Evolutionary conservation across 2,797 vertebrate species (phyloP).

Genomic region (Phrynocephalus guinanensis): DNA sequence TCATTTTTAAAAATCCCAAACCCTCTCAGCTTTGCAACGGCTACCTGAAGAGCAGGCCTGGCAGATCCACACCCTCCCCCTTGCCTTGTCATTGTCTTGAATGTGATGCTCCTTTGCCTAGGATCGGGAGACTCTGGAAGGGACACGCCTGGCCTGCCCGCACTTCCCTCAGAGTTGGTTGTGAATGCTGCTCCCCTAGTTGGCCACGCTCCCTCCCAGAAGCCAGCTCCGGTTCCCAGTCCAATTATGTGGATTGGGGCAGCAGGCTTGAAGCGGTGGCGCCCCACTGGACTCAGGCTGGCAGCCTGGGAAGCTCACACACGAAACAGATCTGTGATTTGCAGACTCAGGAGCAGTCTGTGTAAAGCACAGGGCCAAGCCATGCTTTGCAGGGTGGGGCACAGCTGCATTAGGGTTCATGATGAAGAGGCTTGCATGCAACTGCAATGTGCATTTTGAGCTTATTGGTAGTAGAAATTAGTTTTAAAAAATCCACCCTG

Average conservation of each 20-base stretch:
- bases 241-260: background rate
- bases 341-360: background rate
- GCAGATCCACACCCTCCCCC: too few relatives aligned
- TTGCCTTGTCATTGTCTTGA: too few relatives aligned
- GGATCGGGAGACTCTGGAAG: too few relatives aligned
- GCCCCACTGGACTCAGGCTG: too few relatives aligned
- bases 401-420: too few relatives aligned
- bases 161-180: background rate
- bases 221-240: background rate
- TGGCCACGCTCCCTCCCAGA: background rate
- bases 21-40: slow-evolving; percentile 2
- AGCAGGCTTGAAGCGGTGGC: background rate
- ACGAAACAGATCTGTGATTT: background rate
- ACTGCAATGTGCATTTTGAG: background rate
- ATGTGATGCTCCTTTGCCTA: background rate
- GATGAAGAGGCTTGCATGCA: background rate
- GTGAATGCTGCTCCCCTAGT: background rate
- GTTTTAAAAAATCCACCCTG: too few relatives aligned
- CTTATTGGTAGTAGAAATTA: too few relatives aligned
- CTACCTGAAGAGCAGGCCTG: slow-evolving; percentile 61
- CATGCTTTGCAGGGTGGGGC: too few relatives aligned
- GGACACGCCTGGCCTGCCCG: background rate
- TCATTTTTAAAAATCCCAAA: too few relatives aligned
- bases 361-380: too few relatives aligned
- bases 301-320: too few relatives aligned